A percentile compares a stretch with the other conserved stretches of the same genome.
Conservation (phyloP, 2,797 vertebrate species). For the Pseudocheirus occidentalis region DNA sequence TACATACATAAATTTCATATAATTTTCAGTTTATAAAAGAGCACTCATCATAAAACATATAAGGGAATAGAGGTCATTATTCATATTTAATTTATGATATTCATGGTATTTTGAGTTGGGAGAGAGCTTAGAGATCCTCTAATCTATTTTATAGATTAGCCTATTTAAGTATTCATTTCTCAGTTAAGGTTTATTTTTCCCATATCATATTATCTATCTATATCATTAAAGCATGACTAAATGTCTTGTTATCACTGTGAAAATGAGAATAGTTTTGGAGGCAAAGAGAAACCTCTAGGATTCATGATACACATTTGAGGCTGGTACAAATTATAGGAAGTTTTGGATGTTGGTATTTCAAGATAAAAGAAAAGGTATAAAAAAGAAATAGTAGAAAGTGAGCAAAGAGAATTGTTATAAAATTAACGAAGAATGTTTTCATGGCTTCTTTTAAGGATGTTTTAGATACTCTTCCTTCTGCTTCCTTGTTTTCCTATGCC, state of each 20-base stretch:
- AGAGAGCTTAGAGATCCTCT: neutral
- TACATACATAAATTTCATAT: neutral
- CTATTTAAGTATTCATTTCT: neutral
- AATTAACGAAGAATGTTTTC: neutral
- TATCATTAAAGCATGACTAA: neutral
- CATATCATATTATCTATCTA: neutral
- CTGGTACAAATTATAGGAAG: neutral
- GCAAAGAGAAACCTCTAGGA: neutral
- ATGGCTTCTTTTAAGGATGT: neutral
- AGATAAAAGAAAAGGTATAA: neutral
- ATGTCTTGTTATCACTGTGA: neutral
- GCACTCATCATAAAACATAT: neutral
- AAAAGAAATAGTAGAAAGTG: neutral
- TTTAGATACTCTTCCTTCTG: neutral
- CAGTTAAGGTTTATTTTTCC: too few relatives aligned
- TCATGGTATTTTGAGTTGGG: neutral
- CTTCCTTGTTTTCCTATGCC: neutral
- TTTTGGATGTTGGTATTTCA: neutral
- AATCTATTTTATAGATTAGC: neutral
- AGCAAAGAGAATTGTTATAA: neutral
- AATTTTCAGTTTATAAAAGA: neutral
- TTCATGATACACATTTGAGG: neutral
- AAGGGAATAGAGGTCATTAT: neutral
- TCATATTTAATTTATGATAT: neutral
- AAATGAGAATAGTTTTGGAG: neutral